Evolutionary conservation across 2,888 invertebrate genomes (phyloP).

Genomic region (Brenthis ino): DNA sequence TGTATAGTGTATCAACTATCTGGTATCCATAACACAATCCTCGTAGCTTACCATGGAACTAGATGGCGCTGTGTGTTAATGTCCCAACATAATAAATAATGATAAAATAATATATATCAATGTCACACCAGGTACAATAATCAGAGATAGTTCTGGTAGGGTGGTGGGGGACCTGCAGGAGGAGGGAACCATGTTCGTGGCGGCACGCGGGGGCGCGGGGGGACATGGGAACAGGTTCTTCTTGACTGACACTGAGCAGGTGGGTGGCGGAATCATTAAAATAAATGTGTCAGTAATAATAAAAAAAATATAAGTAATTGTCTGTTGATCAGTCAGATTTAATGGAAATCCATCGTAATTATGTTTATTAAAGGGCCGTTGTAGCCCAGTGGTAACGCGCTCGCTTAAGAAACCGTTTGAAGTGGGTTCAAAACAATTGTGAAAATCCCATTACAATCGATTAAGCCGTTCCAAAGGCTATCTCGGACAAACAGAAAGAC

Average conservation of each 20-base stretch:
- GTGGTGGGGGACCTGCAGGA: slow-evolving; percentile 61
- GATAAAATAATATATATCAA: too few relatives aligned
- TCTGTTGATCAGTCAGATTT: neutral
- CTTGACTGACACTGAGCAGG: slow-evolving; percentile 88
- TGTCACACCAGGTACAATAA: slow-evolving; percentile 60
- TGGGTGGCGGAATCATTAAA: slow-evolving; percentile 34
- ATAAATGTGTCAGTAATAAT: neutral
- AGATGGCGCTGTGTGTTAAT: too few relatives aligned
- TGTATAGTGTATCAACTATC: too few relatives aligned
- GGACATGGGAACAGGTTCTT: slow-evolving; percentile 98
- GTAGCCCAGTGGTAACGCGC: neutral
- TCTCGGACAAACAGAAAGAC: too few relatives aligned
- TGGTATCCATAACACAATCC: too few relatives aligned
- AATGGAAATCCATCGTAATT: too few relatives aligned
- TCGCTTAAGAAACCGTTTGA: neutral
- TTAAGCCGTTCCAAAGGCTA: too few relatives aligned
- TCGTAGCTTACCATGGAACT: too few relatives aligned
- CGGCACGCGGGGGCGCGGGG: slow-evolving; percentile 97
- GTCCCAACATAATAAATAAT: too few relatives aligned
- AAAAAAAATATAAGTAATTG: too few relatives aligned
- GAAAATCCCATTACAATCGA: too few relatives aligned
- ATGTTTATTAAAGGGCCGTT: neutral
- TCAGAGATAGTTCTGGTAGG: slow-evolving; percentile 51
- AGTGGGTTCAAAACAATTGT: too few relatives aligned
- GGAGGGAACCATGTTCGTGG: slow-evolving; percentile 91